Base-by-base conservation (phyloP, 2,888 invertebrate species). In the Dusona sp. region DNA sequence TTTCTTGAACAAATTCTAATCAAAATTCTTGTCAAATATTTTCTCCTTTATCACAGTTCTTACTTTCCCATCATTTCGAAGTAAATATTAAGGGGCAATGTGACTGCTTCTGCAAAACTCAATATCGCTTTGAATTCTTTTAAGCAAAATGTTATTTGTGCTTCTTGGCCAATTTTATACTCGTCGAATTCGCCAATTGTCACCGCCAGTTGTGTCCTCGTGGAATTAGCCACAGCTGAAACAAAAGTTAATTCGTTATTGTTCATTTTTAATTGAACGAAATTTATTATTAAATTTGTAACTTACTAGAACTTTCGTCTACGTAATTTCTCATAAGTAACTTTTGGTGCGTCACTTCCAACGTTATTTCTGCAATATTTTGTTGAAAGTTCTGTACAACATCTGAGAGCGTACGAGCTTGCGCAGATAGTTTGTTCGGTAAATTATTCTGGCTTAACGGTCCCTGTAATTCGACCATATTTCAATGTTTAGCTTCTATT, bases 81-180 rank as follows among this genome's bases (percentile, higher is more conserved):
- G 92, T 96, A 96, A 64, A 98, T 92, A 68, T 96, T 95, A 6
- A 98, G 91, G 77, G 97, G 96, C 79, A 97, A 94, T 90, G 95
- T 96, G 11, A 97, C 95, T 1, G 96, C 95, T 94, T 98, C 98
- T 0, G 98, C 97, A 94, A 98, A 98, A 36, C 95, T 94, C 33
- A 98, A 94, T 22, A 98, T 95, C 1, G 98, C 97, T 92, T 97
- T 95, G 82, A 98, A 96, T 92, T 98, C 98, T 93, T 97, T 98
- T 77, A 98, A 94, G 87, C 98, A 97, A 94, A 98, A 98, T 88
- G 98, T 98, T 45, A 98, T 96, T 33, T 96, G 95, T 0, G 97
- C 96, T 89, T 97, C 97, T 78, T 95, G 93, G 1, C 94, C 95
- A 90, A 97, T 96, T 83, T 93, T 94, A 91, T 96, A 98, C 75